phyloP scores from a whole-genome alignment of 1,140 invertebrate genomes.

The Coenobita brevimanus region DNA sequence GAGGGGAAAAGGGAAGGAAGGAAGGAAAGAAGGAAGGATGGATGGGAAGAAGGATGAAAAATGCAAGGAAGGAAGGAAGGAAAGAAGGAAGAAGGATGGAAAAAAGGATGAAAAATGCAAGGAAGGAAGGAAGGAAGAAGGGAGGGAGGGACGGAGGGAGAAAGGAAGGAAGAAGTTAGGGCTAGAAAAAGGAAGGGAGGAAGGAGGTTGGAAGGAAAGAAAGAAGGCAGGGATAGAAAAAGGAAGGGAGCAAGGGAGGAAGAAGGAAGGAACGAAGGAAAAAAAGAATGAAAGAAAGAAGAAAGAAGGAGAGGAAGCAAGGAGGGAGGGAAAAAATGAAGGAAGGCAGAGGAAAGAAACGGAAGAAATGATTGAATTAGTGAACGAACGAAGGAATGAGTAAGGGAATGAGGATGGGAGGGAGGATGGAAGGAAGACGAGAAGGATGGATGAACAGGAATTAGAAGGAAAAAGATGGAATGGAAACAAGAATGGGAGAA shows the following conservation, averaged over 20 bases:
- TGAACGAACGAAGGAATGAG: too few relatives aligned
- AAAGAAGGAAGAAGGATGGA: background rate
- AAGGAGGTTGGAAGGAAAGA: too few relatives aligned
- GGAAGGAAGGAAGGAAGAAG: background rate
- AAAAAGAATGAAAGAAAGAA: background rate
- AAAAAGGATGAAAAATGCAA: background rate
- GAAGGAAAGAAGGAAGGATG: too few relatives aligned
- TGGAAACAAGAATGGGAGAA: background rate
- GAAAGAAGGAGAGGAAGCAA: background rate
- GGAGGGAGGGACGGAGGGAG: constrained; percentile 2
- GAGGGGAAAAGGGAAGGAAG: too few relatives aligned
- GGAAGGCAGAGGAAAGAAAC: too few relatives aligned
- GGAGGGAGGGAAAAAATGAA: too few relatives aligned
- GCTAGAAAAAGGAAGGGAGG: too few relatives aligned
- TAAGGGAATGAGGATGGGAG: background rate
- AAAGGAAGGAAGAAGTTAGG: constrained; percentile 15
- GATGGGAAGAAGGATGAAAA: background rate
- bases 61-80: background rate
- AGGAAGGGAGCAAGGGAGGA: background rate
- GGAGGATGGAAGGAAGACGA: background rate
- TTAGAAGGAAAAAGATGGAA: background rate
- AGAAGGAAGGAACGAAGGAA: background rate
- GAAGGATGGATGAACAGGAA: background rate
- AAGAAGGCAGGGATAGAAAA: background rate
- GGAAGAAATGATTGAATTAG: too few relatives aligned